Base-by-base conservation (phyloP, 2,113 vertebrate species). In the Cebidichthys violaceus region DNA sequence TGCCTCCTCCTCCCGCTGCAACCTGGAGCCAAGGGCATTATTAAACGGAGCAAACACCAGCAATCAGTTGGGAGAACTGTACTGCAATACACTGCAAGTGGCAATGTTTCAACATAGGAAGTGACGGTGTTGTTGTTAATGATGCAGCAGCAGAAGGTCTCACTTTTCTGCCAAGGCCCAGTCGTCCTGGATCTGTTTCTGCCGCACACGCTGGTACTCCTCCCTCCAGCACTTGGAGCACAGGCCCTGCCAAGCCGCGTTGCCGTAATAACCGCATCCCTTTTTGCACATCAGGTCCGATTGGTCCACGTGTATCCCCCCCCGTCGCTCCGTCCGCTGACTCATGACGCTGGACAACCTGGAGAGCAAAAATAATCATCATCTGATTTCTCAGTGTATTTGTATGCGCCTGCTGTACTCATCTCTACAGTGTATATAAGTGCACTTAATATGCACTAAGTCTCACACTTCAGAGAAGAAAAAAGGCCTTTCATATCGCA, bases 171-270 rank as follows among this genome's bases (percentile, higher is more conserved):
- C 98, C 88, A 99, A 93, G 66, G 97, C 98, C 94, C 97, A 96
- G n/a, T 99, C 98, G 69, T 99, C 98, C 86, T 99, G 96, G 69
- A 99, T 99, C 94, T 99, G 98, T 81, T 96, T 96, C 94, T 97
- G 95, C 86, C 96, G 94, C 7, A 96, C 94, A 83, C 95, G 96
- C 82, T 97, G 98, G 92, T 98, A 98, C 83, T 98, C 97, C 79
- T 99, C 97, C 77, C 97, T 94, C 97, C 97, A 99, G 93, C 98
- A 99, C 92, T 97, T 98, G 92, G 98, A 99, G 94, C 98, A 99
- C 82, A 97, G 97, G 18, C 98, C 98, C 84, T 98, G 96, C 98
- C 97, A 99, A 2, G 96, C 96, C 1, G 96, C 89, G 84, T 99
- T 99, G 78, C 98, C 98, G 20, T 97, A 99, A 95, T 97, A 99